Base-by-base conservation (phyloP, 1,140 invertebrate genomes). In the Sinella curviseta region DNA sequence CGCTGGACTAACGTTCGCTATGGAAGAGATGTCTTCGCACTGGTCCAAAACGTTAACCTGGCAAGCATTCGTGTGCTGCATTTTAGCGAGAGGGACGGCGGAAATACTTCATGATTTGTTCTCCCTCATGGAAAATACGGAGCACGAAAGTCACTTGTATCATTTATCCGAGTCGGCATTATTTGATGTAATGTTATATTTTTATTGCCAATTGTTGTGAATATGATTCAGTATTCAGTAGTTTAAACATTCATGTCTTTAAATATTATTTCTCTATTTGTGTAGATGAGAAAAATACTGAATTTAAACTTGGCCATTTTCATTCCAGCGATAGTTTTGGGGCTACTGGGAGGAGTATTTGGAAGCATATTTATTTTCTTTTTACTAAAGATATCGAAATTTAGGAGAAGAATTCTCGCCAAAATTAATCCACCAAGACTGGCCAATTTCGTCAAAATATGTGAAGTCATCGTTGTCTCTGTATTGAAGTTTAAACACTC, bases 21-120 rank as follows among this genome's bases (percentile, higher is more conserved):
- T 84, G 82, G 84, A 84, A 67, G 84, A 84, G 81, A 87, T 88
- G 74, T 88, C 87, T 0, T 88, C 88, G 24, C 87, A 88, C 81
- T 88, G 88, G 88, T 87, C 86, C 3, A 85, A 84, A 12, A 87
- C 85, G 31, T 82, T 88, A 35, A 87, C 87, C 0, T 88, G 87
- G 87, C 87, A 88, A 83, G 87, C 87, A 20, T 88, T 88, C 77
- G 88, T 88, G 74, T 88, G 87, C 80, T 88, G 87, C 81, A 88
- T 88, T 84, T 82, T 88, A 28, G 86, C 88, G 1, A 85, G 87
- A 28, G 86, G 87, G 77, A 87, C 87, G 16, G 87, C 88, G 4
- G 88, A 88, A 81, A 84, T 88, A 14, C 86, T 88, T 77, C 60
- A 77, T n/a, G 76, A 76, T 65, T 36, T 78, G 48, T 39, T 73